phyloP scores from a whole-genome alignment of 2,797 vertebrate genomes.

The Discoglossus pictus region DNA sequence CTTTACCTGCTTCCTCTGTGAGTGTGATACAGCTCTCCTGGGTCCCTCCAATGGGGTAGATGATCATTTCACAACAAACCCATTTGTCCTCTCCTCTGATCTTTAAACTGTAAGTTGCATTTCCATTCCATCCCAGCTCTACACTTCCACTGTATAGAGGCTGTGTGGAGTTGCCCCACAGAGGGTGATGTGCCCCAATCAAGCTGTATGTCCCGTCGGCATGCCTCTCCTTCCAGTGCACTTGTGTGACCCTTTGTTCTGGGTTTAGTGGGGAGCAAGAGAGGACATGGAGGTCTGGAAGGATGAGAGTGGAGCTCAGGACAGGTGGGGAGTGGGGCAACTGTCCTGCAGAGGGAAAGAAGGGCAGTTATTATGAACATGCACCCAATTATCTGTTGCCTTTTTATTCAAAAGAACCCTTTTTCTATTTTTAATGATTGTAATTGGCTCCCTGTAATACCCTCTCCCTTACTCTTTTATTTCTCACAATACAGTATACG shows the following conservation, averaged over 20 bases:
- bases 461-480: no score
- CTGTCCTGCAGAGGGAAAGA: neutral
- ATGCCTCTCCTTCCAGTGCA: conserved; percentile 36
- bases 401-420: no score
- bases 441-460: neutral
- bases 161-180: conserved; percentile 2
- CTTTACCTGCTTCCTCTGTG: conserved; percentile 12
- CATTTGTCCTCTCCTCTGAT: neutral
- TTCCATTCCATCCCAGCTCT: neutral
- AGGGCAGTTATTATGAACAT: neutral
- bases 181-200: conserved; percentile 21
- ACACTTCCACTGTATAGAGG: conserved; percentile 13
- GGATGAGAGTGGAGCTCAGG: conserved; percentile 3
- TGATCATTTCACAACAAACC: conserved; percentile 31
- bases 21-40: conserved; percentile 13
- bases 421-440: no score
- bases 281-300: neutral
- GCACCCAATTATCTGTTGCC: no score
- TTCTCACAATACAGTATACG: no score
- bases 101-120: conserved; percentile 21
- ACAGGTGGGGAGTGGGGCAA: neutral
- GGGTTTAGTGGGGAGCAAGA: neutral
- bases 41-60: conserved; percentile 12
- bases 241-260: neutral
- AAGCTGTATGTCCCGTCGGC: conserved; percentile 20